phyloP scores from a whole-genome alignment of 2,113 vertebrate genomes.

The Prolemur simus region DNA sequence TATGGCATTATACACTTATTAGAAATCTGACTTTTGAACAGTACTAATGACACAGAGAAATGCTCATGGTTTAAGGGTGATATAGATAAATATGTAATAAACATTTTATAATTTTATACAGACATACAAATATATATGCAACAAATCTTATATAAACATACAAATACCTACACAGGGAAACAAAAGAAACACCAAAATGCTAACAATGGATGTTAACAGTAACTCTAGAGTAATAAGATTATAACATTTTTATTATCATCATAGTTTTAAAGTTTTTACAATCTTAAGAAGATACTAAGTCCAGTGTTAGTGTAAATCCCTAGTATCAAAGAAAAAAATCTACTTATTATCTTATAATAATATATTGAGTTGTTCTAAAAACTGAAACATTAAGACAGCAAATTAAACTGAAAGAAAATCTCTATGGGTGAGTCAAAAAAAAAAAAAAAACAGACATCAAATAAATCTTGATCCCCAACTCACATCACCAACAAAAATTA shows the following conservation, averaged over 20 bases:
- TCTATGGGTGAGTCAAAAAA: not conserved
- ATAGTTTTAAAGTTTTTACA: not conserved
- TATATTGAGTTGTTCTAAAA: conserved; percentile 23
- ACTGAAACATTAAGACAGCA: not conserved
- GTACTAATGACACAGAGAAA: not conserved
- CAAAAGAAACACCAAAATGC: conserved; percentile 36
- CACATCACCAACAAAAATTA: conserved; percentile 6
- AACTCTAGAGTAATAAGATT: not conserved
- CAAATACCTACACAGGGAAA: conserved; percentile 35
- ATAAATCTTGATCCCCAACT: not conserved
- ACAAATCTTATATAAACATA: conserved; percentile 41
- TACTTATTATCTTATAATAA: not conserved
- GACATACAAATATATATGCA: conserved; percentile 37
- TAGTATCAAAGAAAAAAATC: not conserved
- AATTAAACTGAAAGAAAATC: conserved; percentile 1
- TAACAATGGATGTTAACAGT: not conserved
- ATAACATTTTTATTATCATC: not conserved
- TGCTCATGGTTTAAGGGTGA: not conserved
- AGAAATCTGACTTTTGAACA: conserved; percentile 38
- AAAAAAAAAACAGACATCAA: not conserved
- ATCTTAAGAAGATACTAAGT: conserved; percentile 32
- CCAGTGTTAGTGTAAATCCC: not conserved
- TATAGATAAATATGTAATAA: not conserved
- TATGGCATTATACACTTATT: not conserved
- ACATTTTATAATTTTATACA: conserved; percentile 49